These are phyloP conservation scores for Dascyllus trimaculatus DNA, from an alignment of 2,113 vertebrate genomes.

Conservation along the genomic window DNA sequence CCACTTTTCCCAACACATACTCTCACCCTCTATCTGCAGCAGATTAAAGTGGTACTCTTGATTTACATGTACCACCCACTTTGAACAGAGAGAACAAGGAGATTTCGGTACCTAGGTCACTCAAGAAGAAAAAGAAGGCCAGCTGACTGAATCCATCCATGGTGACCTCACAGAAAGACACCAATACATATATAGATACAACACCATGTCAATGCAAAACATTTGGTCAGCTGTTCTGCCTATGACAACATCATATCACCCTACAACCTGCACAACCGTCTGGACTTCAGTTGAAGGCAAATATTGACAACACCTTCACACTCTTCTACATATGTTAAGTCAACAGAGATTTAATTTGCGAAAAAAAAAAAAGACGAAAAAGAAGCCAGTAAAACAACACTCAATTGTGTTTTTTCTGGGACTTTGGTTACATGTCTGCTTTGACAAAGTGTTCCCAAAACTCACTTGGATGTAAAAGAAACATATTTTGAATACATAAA, in stretches of 20 bases:
- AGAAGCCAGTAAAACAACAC: slow-evolving; percentile 31
- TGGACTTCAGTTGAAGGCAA: slow-evolving; percentile 2
- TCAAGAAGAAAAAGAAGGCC: slow-evolving; percentile 34
- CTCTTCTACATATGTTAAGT: slow-evolving; percentile 1
- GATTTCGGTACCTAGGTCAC: slow-evolving; percentile 28
- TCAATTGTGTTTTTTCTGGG: slow-evolving; percentile 21
- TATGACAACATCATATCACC: background rate
- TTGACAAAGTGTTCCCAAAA: slow-evolving; percentile 35
- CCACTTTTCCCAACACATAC: slow-evolving; percentile 47
- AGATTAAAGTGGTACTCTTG: slow-evolving; percentile 56
- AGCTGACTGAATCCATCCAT: slow-evolving; percentile 6
- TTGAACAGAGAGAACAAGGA: slow-evolving; percentile 47
- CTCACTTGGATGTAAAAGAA: slow-evolving; percentile 32
- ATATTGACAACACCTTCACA: slow-evolving; percentile 8
- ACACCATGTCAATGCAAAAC: background rate
- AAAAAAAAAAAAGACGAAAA: slow-evolving; percentile 7
- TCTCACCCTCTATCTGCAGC: slow-evolving; percentile 47
- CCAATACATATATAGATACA: background rate
- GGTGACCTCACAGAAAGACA: slow-evolving; percentile 22
- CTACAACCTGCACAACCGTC: slow-evolving; percentile 10
- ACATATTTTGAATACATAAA: slow-evolving; percentile 38
- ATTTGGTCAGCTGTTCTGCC: background rate
- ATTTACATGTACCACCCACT: slow-evolving; percentile 69
- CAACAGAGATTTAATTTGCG: background rate
- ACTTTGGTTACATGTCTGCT: slow-evolving; percentile 39